Base-by-base conservation (phyloP, 2,797 vertebrate species). In the Sebastes matsubarae region DNA sequence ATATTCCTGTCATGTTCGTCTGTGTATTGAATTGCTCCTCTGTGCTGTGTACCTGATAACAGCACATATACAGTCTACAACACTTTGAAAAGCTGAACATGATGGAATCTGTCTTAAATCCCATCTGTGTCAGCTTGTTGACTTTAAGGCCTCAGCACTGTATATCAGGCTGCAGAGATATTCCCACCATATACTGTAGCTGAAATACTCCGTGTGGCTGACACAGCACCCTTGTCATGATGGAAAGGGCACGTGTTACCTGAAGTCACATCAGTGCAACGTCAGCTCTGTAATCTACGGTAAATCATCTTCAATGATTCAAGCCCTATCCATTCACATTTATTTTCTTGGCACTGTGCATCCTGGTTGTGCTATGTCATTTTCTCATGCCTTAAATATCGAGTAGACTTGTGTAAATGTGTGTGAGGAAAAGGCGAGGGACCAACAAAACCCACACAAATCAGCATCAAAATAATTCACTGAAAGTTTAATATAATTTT, bases 201-300 rank as follows among this genome's bases (percentile, higher is more conserved):
- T 66, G 63, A 64, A 69, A 34, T 10, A 8, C 14, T 25, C 24
- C 10, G 3, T n/a, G 54, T 57, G 50, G 36, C 79, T 82, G 79
- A 77, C 65, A 50, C 50, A 74, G 71, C 77, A 77, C 22, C 29
- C 3, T 50, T 30, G 50, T 63, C 78, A 36, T 38, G 55, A 87
- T 82, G 38, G 58, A 74, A 69, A 64, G 20, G 34, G 38, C 34
- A 58, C 24, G 24, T n/a, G 36, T 69, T 59, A 22, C 57, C 63
- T 75, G 42, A 36, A 71, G 77, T 55, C 61, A 60, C 61, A 82
- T 74, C 70, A 52, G 25, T 60, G 55, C 64, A 69, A 25, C 25
- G 42, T 72, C 64, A 76, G 59, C 29, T 61, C 52, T 54, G 71
- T 66, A 72, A 82, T 81, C 60, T 68, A 38, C 6, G 32, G 65